These are phyloP conservation scores for Callyntrura guangdongensis DNA, from an alignment of 2,888 invertebrate genomes.

Conservation along the genomic window DNA sequence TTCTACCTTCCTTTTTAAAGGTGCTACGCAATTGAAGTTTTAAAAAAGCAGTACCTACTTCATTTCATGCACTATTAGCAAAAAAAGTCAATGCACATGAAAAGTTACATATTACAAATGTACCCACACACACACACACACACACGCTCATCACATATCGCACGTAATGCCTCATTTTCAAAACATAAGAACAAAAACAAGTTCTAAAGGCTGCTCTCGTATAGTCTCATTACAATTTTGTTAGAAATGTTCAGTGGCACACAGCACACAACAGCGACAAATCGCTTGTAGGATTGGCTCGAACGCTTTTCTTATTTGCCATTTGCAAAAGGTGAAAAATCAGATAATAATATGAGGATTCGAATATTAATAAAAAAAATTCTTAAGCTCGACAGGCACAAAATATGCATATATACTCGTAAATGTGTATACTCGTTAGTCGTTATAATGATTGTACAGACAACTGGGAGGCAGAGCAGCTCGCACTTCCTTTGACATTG, in stretches of 20 bases:
- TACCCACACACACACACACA: conserved; percentile 3
- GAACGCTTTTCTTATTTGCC: background rate
- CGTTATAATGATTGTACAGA: conserved; percentile 2
- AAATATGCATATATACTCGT: background rate
- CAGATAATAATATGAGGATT: conserved; percentile 33
- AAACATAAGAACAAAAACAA: conserved; percentile 64
- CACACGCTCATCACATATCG: conserved; percentile 19
- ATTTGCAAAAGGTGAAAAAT: conserved; percentile 33
- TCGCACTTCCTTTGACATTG: conserved; percentile 29
- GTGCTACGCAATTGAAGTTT: conserved; percentile 54
- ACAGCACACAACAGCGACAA: background rate
- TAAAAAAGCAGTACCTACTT: conserved; percentile 25
- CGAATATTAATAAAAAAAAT: conserved; percentile 34
- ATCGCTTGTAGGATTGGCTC: conserved; percentile 1
- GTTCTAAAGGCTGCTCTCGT: conserved; percentile 50
- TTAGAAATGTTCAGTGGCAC: background rate
- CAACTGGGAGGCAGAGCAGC: background rate
- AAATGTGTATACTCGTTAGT: background rate
- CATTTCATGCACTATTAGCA: conserved; percentile 20
- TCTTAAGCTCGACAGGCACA: background rate
- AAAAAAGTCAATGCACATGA: conserved; percentile 55
- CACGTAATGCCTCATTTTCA: conserved; percentile 17
- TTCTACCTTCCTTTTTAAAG: conserved; percentile 71
- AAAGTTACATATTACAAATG: conserved; percentile 44
- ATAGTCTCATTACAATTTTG: background rate